Evolutionary conservation across 2,113 vertebrate species (phyloP), one percentile per base, ranked within the genome.

Genomic region (Rhinoderma darwinii): DNA sequence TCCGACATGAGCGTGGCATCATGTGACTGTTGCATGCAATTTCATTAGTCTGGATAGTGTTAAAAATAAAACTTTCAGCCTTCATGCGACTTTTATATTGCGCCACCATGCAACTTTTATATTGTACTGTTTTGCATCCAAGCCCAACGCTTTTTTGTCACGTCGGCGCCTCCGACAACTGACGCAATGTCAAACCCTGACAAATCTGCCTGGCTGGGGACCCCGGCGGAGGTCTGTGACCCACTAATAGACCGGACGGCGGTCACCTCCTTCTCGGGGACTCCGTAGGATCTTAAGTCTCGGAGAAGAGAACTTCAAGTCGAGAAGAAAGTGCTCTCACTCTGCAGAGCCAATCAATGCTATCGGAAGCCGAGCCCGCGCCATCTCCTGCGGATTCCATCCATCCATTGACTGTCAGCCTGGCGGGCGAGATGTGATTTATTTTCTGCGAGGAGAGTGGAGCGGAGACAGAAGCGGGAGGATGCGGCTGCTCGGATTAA

Each of bases 401-500:
- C 61, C 73, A 81, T 88, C 83, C 83, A 89, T 61, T 76, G 68
- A 35, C 27, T 44, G 35, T 30, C 84, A 68, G 61, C n/a, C 66
- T 56, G 72, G 81, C 68, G 43, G 47, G 68, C 27, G 9, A 76
- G n/a, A 41, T 18, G 82, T 87, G 86, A 89, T 70, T 79, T 86
- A 79, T 68, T 83, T 37, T 35, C 27, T 83, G 18, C 9, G 32
- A 80, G 73, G 83, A 87, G 59, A 56, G 76, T 25, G 44, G 66
- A 43, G 73, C 30, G 22, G 72, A 83, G 77, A 80, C 70, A 59
- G 41, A 82, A 63, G n/a, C 81, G n/a, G 56, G 76, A 78, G 43
- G 74, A 82, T 44, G 25, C 83, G 86, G 50, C 83, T 39, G 82
- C 9, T 20, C 41, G 73, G 77, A 77, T 89, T 89, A 89, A 89